Base-by-base conservation (phyloP, 2,888 invertebrate genomes). In the Lepidochrysops patricia region DNA sequence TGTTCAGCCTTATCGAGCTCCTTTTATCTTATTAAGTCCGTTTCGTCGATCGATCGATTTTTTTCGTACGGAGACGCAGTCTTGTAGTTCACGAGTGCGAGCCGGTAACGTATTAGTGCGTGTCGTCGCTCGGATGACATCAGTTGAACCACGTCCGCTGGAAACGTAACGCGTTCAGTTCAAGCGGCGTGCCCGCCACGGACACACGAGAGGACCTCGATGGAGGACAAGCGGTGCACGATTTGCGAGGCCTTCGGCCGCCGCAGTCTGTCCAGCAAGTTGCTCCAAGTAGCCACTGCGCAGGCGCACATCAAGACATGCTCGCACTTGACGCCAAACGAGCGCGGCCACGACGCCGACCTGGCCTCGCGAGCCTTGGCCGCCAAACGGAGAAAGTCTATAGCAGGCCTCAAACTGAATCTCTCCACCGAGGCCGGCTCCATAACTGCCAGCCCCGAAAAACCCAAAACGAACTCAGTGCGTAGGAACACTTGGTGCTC, bases 401-500 rank as follows among this genome's bases (percentile, higher is more conserved):
- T 89, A 63, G 85, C 88, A 27, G 72, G 84, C 62, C 77, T 88
- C 68, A 87, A 82, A 68, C 72, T 89, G 56, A 87, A 77, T 69
- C 74, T 89, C 58, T 70, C 79, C 4, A 71, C 77, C 62, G 89
- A 89, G 26, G 66, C 70, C 57, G 77, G 69, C 62, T 74, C 75
- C 62, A 87, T 77, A 71, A 68, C 77, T 61, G 71, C 77, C 23
- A 63, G 77, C 7, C 64, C 75, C 57, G 80, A 83, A 70, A 78
- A 69, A 63, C 67, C 76, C 60, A 81, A 85, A 67, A 75, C 77
- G 57, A 72, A 72, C 65, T 77, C 79, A 68, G 82, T 77, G 61
- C 87, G 90, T 70, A 80, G 90, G 67, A 90, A 90, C 78, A 89
- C 90, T 70, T 90, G 90, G 90, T 89, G 89, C 80, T 82, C 89